Evolutionary conservation across 1,140 invertebrate genomes (phyloP), one percentile per base, ranked within the genome.

Genomic region (Zaprionus inermis): DNA sequence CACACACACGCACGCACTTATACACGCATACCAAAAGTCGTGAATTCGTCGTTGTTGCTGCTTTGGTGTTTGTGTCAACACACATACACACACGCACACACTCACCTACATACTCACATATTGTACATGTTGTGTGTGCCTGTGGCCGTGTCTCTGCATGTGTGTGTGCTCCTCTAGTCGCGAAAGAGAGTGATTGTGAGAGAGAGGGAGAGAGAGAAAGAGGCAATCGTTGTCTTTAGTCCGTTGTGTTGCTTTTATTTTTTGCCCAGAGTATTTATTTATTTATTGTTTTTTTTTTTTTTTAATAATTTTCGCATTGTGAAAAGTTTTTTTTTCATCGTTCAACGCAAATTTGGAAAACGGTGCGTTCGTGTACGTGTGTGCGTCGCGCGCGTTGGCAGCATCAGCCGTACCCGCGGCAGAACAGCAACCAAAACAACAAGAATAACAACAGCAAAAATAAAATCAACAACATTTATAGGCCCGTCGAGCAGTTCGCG

Each of bases 401-500:
- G 68, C 70, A 72, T 7, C 30, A 32, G 30, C 30, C 30, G 30
- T 6, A 32, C 49, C 71, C 5, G 38, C 38, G 71, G 61, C 34
- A 79, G 59, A 83, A 57, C 63, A 63, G 32, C 46, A 51, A 24
- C 16, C 34, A 12, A 30, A 36, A 24, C 18, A 36, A 51, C 28
- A 58, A 59, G 7, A 49, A 51, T 24, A 72, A 73, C 30, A 70
- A 52, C 57, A 77, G 34, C 46, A 66, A 44, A 28, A 75, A 65
- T 54, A 81, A 59, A 72, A 72, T 76, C 60, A 71, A 64, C 70
- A 78, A 58, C 67, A 79, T 71, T 65, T 83, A 75, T 49, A 79
- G 66, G 70, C 83, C 63, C 76, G 70, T 61, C 68, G 61, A 74
- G 76, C 76, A 79, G 83, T 84, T 86, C 81, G 79, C 84, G 81